These are phyloP conservation scores for Actinopyga echinites DNA, from an alignment of 53 echinoderm and acorn worm species.

Conservation along the genomic window DNA sequence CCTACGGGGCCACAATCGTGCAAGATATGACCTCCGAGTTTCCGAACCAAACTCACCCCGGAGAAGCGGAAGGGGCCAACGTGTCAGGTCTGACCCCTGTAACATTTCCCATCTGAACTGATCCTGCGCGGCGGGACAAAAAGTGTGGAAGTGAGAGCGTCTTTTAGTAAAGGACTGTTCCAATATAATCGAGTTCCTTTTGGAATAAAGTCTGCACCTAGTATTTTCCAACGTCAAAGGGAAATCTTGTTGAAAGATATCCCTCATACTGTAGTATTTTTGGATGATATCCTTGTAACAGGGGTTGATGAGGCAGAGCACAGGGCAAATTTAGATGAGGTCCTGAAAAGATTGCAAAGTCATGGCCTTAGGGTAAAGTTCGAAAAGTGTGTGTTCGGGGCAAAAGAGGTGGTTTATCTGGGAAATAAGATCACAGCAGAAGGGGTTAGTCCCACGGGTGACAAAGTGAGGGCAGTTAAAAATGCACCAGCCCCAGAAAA, in stretches of 20 bases:
- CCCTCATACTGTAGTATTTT: not conserved
- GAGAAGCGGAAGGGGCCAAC: no score
- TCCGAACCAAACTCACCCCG: no score
- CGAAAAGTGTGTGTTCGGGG: conserved; percentile 25
- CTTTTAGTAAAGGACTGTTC: conserved; percentile 54
- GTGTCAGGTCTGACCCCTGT: no score
- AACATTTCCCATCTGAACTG: no score
- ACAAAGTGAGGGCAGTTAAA: conserved; percentile 34
- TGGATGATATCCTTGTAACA: conserved; percentile 52
- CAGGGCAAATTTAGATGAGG: conserved; percentile 10
- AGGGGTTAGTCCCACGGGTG: conserved; percentile 19
- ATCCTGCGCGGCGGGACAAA: no score
- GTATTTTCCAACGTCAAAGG: conserved; percentile 38
- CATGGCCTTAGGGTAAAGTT: conserved; percentile 15
- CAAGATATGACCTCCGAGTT: no score
- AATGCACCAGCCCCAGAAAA: conserved; percentile 19
- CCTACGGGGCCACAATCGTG: no score
- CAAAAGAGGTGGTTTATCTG: conserved; percentile 21
- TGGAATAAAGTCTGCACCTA: conserved; percentile 16
- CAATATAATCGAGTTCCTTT: conserved; percentile 41
- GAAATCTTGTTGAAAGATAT: conserved; percentile 39
- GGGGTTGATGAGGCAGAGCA: conserved; percentile 24
- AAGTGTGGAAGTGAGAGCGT: no score
- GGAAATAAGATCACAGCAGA: conserved; percentile 24
- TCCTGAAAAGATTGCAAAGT: conserved; percentile 23